These are phyloP conservation scores for Chorisops tibialis DNA, from an alignment of 2,888 invertebrate genomes.

Conservation along the genomic window DNA sequence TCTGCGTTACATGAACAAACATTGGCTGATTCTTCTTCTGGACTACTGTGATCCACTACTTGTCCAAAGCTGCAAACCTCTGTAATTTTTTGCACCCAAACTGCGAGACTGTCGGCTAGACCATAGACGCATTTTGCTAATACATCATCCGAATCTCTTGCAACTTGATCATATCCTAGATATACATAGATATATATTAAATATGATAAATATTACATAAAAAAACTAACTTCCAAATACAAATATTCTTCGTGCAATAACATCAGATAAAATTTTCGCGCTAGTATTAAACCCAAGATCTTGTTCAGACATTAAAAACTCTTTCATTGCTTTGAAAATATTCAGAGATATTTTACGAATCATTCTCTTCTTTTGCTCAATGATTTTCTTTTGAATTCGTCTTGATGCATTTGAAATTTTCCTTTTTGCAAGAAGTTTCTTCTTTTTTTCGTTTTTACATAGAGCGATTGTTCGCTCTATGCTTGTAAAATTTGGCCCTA, in stretches of 20 bases:
- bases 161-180: not conserved
- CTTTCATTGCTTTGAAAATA: conserved; percentile 1
- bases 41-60: not conserved
- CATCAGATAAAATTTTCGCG: not conserved
- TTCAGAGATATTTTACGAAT: conserved; percentile 3
- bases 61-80: not conserved
- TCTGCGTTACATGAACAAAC: not conserved
- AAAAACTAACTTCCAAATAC: not conserved
- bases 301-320: conserved; percentile 2
- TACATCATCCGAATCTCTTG: not conserved
- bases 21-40: not conserved
- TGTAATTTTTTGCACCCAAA: conserved; percentile 10
- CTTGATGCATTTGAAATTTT: not conserved
- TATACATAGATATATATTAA: not conserved
- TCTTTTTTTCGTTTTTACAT: not conserved
- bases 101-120: not conserved
- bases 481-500: not conserved
- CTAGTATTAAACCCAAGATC: not conserved
- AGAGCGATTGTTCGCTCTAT: conserved; percentile 3
- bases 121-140: not conserved
- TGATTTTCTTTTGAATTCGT: not conserved
- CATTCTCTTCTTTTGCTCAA: not conserved
- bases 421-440: not conserved
- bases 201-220: not conserved
- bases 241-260: not conserved